Evolutionary conservation across 2,888 invertebrate genomes (phyloP).

Genomic region (Drosophila koepferae): DNA sequence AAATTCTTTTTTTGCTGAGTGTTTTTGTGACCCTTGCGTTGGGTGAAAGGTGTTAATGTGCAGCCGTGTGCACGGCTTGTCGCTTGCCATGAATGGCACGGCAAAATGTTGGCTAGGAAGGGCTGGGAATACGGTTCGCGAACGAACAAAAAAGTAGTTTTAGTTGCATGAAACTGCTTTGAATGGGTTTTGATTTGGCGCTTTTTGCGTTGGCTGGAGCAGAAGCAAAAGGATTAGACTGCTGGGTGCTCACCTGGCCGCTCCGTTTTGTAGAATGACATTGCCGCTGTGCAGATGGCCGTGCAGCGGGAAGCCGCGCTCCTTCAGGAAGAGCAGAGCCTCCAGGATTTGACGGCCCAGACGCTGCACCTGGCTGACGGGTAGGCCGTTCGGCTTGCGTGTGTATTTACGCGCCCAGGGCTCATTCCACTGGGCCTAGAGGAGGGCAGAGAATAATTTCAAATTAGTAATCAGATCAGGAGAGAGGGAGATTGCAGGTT

Average conservation of each 20-base stretch:
- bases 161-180: constrained; percentile 49
- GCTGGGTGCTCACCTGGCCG: constrained; percentile 89
- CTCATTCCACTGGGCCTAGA: constrained; percentile 91
- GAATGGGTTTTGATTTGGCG: constrained; percentile 59
- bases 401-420: constrained; percentile 92
- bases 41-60: constrained; percentile 11
- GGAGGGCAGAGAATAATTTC: too few species aligned
- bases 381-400: constrained; percentile 89
- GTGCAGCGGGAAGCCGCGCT: constrained; percentile 94
- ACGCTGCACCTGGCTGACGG: constrained; percentile 92
- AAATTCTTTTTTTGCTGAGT: constrained; percentile 33
- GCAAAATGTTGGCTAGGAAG: background rate
- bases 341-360: constrained; percentile 95
- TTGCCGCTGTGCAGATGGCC: constrained; percentile 96
- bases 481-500: constrained; percentile 58
- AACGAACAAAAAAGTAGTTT: constrained; percentile 18
- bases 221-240: background rate
- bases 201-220: constrained; percentile 24
- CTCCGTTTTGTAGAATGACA: constrained; percentile 95
- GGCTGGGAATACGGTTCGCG: background rate
- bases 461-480: background rate
- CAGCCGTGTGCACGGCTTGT: constrained; percentile 39
- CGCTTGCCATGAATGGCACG: constrained; percentile 44
- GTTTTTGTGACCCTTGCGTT: constrained; percentile 23
- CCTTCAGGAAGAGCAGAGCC: constrained; percentile 92